Percentiles rank a stretch among this genome's conserved stretches.
Evolutionary conservation across 2,888 invertebrate species (phyloP).

Genomic region (Trachelus iudaicus): DNA sequence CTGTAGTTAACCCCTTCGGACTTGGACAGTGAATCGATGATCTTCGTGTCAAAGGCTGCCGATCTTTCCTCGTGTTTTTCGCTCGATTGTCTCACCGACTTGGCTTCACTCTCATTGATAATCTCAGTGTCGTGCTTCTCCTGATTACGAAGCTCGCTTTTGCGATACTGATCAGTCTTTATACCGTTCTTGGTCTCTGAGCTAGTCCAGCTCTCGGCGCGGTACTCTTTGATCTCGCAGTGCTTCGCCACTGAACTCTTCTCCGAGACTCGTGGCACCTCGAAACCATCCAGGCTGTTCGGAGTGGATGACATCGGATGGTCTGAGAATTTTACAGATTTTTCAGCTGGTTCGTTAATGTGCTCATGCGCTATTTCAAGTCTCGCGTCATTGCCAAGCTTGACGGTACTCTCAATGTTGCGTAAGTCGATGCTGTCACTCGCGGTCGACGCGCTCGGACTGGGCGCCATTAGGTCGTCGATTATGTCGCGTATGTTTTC

Average conservation of each 20-base stretch:
- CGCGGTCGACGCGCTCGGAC: slow-evolving; percentile 21
- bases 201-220: slow-evolving; percentile 12
- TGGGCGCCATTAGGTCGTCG: slow-evolving; percentile 33
- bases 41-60: slow-evolving; percentile 14
- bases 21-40: background rate
- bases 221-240: slow-evolving; percentile 17
- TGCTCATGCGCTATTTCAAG: slow-evolving; percentile 36
- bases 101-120: background rate
- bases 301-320: background rate
- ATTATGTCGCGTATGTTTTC: slow-evolving; percentile 30
- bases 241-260: slow-evolving; percentile 6
- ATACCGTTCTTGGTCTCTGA: background rate
- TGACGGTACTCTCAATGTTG: slow-evolving; percentile 18
- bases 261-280: background rate
- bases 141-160: background rate
- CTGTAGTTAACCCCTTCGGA: background rate
- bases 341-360: slow-evolving; percentile 26
- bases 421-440: slow-evolving; percentile 24
- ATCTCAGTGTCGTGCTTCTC: background rate
- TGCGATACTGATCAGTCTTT: background rate
- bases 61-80: slow-evolving; percentile 12
- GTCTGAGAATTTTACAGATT: slow-evolving; percentile 9
- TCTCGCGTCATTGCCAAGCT: slow-evolving; percentile 36
- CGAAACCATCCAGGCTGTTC: background rate
- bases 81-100: background rate